Base-by-base conservation (phyloP, 2,113 vertebrate species). In the Calypte anna region DNA sequence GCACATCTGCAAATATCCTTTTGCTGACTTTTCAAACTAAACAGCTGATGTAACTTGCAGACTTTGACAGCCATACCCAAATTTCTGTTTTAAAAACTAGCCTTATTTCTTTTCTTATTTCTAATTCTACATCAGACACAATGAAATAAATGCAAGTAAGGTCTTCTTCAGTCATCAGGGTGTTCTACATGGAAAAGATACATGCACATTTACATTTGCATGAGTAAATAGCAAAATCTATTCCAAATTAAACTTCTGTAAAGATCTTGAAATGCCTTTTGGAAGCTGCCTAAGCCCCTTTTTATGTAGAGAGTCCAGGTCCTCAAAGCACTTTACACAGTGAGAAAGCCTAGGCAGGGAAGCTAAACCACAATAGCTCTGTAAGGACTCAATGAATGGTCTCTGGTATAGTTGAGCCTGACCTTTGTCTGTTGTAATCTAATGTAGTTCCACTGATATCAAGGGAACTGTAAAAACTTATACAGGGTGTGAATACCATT, bases 1-100 rank as follows among this genome's bases (percentile, higher is more conserved):
- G 53, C 53, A 66, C 54, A 10, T 59, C 66, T 90, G 46, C 36
- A 91, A 91, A 82, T 44, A 82, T 31, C 8, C 15, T 85, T 95
- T 93, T 91, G 25, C 18, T 95, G 19, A 30, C 38, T 94, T 94
- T 96, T 78, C 38, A 86, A 62, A 72, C 16, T 57, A 16, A 59
- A 63, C 55, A 89, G 58, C 50, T 62, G 31, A 86, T 55, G 28
- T 8, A 82, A 22, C 21, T 70, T 80, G 44, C 44, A 63, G 62
- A 62, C 23, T 66, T 84, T 75, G 58, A 86, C 53, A 82, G 54
- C 17, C 4, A 4, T 72, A 88, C 36, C 25, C 40, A 88, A 68
- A 83, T 81, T 87, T 89, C 31, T 46, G 4, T 33, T 67, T 85
- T 28, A 74, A 19, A 82, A 74, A 63, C 23, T 50, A 12, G 3